phyloP scores from a whole-genome alignment of 2,888 invertebrate species.

The Neoascia interrupta region DNA sequence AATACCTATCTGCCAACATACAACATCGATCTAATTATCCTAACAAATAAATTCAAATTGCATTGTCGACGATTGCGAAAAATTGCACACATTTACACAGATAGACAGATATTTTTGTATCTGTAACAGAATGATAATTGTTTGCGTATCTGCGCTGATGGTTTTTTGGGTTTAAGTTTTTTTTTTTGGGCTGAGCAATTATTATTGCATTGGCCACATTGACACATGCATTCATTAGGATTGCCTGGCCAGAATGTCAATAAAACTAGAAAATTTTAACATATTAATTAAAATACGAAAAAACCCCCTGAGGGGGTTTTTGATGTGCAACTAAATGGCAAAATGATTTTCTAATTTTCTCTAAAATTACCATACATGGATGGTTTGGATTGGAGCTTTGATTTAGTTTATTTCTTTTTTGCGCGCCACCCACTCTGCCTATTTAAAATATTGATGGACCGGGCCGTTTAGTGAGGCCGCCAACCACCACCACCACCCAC shows the following conservation, averaged over 20 bases:
- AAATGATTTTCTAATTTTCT: conserved; percentile 54
- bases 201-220: conserved; percentile 51
- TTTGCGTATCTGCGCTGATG: conserved; percentile 13
- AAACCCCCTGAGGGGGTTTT: neutral
- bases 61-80: conserved; percentile 62
- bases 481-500: too few relatives aligned
- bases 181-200: conserved; percentile 27
- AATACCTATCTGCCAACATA: neutral
- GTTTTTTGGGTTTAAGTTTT: conserved; percentile 5
- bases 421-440: conserved; percentile 1
- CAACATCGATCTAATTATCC: conserved; percentile 39
- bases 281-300: conserved; percentile 66
- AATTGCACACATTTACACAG: conserved; percentile 41
- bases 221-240: conserved; percentile 57
- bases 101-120: neutral
- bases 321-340: too few relatives aligned
- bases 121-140: conserved; percentile 40
- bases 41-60: conserved; percentile 61
- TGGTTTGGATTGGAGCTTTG: conserved; percentile 9
- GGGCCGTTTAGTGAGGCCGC: conserved; percentile 1
- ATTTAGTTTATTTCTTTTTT: too few relatives aligned
- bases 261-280: conserved; percentile 61
- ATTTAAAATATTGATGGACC: conserved; percentile 44
- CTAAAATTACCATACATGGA: conserved; percentile 36
- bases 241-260: conserved; percentile 55